Conservation (phyloP, 2,113 vertebrate species). For the Mormoops blainvillei region DNA sequence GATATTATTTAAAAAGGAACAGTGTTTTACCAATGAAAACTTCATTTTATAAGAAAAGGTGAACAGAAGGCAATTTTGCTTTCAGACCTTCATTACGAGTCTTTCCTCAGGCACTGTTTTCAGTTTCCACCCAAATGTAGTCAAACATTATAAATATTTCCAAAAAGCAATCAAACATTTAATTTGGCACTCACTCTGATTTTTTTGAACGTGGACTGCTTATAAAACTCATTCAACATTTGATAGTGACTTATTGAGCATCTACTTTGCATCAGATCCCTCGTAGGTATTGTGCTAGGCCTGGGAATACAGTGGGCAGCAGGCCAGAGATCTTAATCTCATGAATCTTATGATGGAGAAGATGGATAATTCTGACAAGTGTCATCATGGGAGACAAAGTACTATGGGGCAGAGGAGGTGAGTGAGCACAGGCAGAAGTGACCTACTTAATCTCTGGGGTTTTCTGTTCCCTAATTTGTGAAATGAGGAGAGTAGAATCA, state of each 20-base stretch:
- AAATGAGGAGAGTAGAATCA: not conserved
- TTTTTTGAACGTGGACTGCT: not conserved
- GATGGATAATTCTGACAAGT: not conserved
- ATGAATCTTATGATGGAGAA: not conserved
- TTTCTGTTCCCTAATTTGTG: not conserved
- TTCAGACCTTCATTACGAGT: not conserved
- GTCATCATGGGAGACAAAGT: not conserved
- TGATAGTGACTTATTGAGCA: not conserved
- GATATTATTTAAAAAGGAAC: not conserved
- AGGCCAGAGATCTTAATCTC: not conserved
- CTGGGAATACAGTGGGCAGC: not conserved
- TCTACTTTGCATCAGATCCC: not conserved
- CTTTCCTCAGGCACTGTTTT: slow-evolving; percentile 8
- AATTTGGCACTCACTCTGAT: not conserved
- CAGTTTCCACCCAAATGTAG: not conserved
- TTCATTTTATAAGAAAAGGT: not conserved
- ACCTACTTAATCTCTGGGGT: not conserved
- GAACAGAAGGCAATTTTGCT: not conserved
- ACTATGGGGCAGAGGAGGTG: not conserved
- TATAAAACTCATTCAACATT: not conserved
- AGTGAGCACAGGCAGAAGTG: not conserved
- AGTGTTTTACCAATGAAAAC: not conserved
- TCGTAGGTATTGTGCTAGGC: not conserved
- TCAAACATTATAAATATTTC: not conserved
- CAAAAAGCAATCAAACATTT: not conserved